A percentile compares a stretch with the other conserved stretches of the same genome.
Evolutionary conservation across 2,113 vertebrate genomes (phyloP).

Genomic region (Sarotherodon lohbergeri): DNA sequence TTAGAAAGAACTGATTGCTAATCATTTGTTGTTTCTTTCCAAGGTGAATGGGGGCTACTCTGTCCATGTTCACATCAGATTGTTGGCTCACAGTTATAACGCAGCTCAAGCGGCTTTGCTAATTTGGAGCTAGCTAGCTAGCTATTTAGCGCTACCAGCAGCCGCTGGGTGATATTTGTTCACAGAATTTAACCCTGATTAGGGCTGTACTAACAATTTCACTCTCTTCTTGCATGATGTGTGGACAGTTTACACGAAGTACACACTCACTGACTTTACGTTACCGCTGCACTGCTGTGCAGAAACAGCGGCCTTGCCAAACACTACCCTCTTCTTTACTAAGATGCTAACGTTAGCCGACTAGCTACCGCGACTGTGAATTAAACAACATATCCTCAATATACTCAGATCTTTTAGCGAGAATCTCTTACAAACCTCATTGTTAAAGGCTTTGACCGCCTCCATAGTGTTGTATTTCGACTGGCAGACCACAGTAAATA

Average conservation of each 20-base stretch:
- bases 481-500: conserved; percentile 30
- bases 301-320: conserved; percentile 48
- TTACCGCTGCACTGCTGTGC: background rate
- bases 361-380: background rate
- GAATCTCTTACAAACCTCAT: conserved; percentile 72
- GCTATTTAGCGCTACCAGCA: background rate
- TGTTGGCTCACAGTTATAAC: conserved; percentile 18
- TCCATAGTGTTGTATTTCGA: conserved; percentile 66
- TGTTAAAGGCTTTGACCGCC: conserved; percentile 81
- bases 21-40: background rate
- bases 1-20: background rate
- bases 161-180: background rate
- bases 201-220: rapidly evolving
- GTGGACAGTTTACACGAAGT: rapidly evolving
- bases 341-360: conserved; percentile 40
- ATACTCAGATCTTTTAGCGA: background rate
- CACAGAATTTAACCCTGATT: background rate
- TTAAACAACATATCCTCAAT: background rate
- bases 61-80: no score
- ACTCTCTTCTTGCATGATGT: rapidly evolving
- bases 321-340: conserved; percentile 5
- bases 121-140: conserved; percentile 9
- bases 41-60: rapidly evolving
- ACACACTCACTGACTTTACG: background rate
- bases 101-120: conserved; percentile 13